Base-by-base conservation (phyloP, 1,140 invertebrate genomes). In the Drosophila bipectinata region DNA sequence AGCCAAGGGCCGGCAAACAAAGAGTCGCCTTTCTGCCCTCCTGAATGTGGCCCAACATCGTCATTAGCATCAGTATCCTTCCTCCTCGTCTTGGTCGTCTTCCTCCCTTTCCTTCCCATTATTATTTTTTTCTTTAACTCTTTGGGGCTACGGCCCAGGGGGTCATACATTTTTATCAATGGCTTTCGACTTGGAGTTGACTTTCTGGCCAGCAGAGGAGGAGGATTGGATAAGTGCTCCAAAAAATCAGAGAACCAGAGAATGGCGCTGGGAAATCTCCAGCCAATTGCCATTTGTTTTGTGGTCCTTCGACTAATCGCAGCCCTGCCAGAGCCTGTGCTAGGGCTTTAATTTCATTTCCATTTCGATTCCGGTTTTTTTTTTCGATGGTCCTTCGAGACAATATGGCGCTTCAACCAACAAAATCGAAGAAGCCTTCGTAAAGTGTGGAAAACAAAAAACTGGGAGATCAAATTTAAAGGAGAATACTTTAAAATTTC, bases 1-100 rank as follows among this genome's bases (percentile, higher is more conserved):
- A 61, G 77, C 66, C 59, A 76, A 79, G 76, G 72, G 71, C 58
- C 66, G 67, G 68, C 67, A 56, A 69, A 57, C 66, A 32, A 57
- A 67, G 64, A 71, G 52, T 57, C 67, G 44, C 45, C 45, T 18
- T 47, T 56, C 37, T 12, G 69, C 48, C 49, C 41, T 12, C 15
- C 49, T 54, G 56, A 48, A 60, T 60, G 45, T 60, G 44, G 21
- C 52, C 56, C 41, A 44, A 30, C 49, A 41, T 37, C 66, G 47
- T 59, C 68, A 59, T 72, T 52, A 72, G 47, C 63, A 68, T 47
- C 34, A 21, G 60, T 30, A 51, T 51, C 48, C 28, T 30, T 18
- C 15, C 18, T 47, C 6, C 41, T n/a, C 12, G n/a, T 6, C 61
- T 10, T n/a, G 6, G 34, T 21, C 10, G 21, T 26, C 32, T 21